Conservation (phyloP, 2,113 vertebrate genomes). For the Corythornis madagascariensis region DNA sequence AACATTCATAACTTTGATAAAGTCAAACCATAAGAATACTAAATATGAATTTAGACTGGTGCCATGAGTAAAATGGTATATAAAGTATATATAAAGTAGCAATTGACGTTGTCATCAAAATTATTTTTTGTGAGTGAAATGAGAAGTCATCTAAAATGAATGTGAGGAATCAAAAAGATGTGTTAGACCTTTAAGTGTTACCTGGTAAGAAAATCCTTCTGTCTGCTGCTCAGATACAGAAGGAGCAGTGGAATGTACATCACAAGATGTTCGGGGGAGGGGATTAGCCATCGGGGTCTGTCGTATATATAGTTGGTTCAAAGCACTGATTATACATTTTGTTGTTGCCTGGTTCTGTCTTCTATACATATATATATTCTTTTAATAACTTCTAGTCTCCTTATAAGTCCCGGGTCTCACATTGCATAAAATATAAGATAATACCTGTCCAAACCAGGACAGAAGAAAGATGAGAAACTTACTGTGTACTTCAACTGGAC, state of each 20-base stretch:
- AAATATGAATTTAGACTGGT: neutral
- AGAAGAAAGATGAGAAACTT: neutral
- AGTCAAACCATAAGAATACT: neutral
- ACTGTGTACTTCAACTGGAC: neutral
- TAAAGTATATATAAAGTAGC: neutral
- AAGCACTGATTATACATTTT: too few relatives aligned
- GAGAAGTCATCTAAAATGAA: neutral
- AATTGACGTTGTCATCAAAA: neutral
- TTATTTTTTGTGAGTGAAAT: neutral
- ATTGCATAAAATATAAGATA: too few relatives aligned
- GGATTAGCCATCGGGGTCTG: too few relatives aligned
- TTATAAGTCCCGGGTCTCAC: too few relatives aligned
- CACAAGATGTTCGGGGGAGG: too few relatives aligned
- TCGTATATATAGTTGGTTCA: too few relatives aligned
- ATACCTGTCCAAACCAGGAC: too few relatives aligned
- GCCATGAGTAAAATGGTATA: rapidly evolving
- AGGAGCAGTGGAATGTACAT: neutral
- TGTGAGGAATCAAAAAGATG: neutral
- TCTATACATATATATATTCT: too few relatives aligned
- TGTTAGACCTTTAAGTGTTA: neutral
- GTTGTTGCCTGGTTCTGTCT: too few relatives aligned
- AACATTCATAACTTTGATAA: neutral
- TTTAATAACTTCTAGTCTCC: too few relatives aligned
- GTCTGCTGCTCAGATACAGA: neutral
- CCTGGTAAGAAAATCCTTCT: neutral